Base-by-base conservation (phyloP, 2,113 vertebrate genomes). In the Taxidea taxus region DNA sequence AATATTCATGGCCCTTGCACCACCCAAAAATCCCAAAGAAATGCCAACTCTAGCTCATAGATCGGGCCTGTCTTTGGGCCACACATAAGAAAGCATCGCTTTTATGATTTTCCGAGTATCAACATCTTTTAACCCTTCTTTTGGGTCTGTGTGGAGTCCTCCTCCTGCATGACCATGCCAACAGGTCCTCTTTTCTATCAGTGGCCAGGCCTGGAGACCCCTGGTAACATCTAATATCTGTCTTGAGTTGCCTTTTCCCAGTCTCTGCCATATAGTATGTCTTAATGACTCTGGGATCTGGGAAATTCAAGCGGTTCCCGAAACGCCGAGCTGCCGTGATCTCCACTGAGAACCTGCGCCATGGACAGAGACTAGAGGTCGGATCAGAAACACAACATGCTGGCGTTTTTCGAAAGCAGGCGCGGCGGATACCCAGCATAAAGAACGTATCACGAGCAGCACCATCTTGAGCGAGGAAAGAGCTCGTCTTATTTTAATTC, bases 101-200 rank as follows among this genome's bases (percentile, higher is more conserved):
- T n/a, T n/a, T n/a, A n/a, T n/a, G n/a, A n/a, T n/a, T n/a, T n/a
- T n/a, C n/a, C n/a, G n/a, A n/a, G n/a, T n/a, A n/a, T n/a, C n/a
- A n/a, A n/a, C n/a, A n/a, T n/a, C 56, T 96, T 99, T 99, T 99
- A 99, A 99, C 99, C 99, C 99, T 99, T 99, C 99, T 98, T 99
- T 99, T 27, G 99, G 99, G 97, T 99, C 99, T 27, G 99, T 99
- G 94, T 98, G 99, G 66, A 99, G 99, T 56, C 99, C 97, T 98
- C 99, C 99, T 58, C 99, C 99, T 49, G 99, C 99, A 31, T 99
- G 96, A 68, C 99, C 99, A 3, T 99, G 99, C 99, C 99, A 99
- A 97, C 99, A 99, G 94, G 98, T 99, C 90, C 99, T 99, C 98
- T 99, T 99, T 92, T 99, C 99, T 90, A 98, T 98, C 81, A 98